Percentiles rank a stretch among this genome's conserved stretches.
Conservation (phyloP, 2,797 vertebrate species). For the Pelobates cultripes region DNA sequence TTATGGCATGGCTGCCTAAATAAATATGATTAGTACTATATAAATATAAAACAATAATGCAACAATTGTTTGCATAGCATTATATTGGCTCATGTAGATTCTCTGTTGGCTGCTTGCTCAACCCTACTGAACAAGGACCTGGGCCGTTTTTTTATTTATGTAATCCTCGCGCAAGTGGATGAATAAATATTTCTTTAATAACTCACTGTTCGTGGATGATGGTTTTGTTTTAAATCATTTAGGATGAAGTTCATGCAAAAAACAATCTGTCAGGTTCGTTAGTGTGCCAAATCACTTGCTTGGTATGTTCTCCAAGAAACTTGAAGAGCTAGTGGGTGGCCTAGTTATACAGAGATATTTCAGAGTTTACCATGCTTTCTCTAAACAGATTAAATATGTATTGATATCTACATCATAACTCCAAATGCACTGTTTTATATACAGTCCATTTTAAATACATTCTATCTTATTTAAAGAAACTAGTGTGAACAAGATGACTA, state of each 20-base stretch:
- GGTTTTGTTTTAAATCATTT: slow-evolving; percentile 55
- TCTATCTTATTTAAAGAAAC: slow-evolving; percentile 62
- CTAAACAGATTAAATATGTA: slow-evolving; percentile 75
- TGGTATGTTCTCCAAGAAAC: slow-evolving; percentile 65
- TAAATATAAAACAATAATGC: neutral
- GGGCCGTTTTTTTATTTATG: slow-evolving; percentile 31
- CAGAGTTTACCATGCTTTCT: slow-evolving; percentile 74
- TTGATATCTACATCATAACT: slow-evolving; percentile 74
- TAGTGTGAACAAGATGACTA: slow-evolving; percentile 49
- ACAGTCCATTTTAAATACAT: slow-evolving; percentile 66
- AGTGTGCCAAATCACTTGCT: slow-evolving; percentile 69
- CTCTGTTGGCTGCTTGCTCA: slow-evolving; percentile 19
- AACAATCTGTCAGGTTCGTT: slow-evolving; percentile 67
- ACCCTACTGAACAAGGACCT: slow-evolving; percentile 30
- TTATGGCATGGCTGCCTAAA: slow-evolving; percentile 1
- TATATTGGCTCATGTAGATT: slow-evolving; percentile 23
- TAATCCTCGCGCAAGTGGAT: slow-evolving; percentile 47
- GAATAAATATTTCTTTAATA: slow-evolving; percentile 56
- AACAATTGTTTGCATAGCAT: neutral
- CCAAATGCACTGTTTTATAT: slow-evolving; percentile 63
- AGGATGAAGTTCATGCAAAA: slow-evolving; percentile 60
- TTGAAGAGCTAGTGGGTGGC: slow-evolving; percentile 72
- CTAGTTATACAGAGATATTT: slow-evolving; percentile 74
- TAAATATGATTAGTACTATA: slow-evolving; percentile 12
- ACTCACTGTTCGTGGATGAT: slow-evolving; percentile 49